phyloP scores from a whole-genome alignment of 2,888 invertebrate species.

The Diarsia rubi region DNA sequence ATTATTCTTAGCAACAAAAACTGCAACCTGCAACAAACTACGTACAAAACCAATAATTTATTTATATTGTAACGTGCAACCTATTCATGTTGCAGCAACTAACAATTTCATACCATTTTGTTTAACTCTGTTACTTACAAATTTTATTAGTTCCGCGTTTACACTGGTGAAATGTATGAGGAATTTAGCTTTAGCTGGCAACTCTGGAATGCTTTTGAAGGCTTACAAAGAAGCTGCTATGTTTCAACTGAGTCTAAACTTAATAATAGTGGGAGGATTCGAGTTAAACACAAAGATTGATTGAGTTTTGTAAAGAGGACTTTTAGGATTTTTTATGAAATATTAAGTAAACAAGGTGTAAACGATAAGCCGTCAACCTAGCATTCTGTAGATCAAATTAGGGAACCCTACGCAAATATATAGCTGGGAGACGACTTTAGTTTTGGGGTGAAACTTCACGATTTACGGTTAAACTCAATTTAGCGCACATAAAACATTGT shows the following conservation, averaged over 20 bases:
- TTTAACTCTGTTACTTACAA: conserved; percentile 55
- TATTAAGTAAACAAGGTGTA: not conserved
- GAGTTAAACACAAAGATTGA: conserved; percentile 38
- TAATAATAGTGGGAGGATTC: conserved; percentile 51
- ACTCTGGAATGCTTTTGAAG: conserved; percentile 65
- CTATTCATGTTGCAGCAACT: conserved; percentile 50
- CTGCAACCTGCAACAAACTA: conserved; percentile 22
- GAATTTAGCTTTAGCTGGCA: conserved; percentile 60
- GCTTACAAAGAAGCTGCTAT: conserved; percentile 59
- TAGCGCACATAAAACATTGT: no score
- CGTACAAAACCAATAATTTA: conserved; percentile 27
- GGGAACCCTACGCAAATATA: no score
- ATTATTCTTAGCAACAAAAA: conserved; percentile 8
- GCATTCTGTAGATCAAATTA: no score
- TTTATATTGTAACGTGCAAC: conserved; percentile 30
- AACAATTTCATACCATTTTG: conserved; percentile 64
- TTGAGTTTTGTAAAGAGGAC: conserved; percentile 23
- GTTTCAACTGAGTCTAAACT: conserved; percentile 49
- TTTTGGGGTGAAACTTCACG: no score
- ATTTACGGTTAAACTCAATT: no score
- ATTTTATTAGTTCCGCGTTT: conserved; percentile 67
- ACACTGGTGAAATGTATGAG: conserved; percentile 61
- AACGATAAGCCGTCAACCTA: no score
- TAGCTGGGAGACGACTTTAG: no score
- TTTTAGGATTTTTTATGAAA: conserved; percentile 7